These are phyloP conservation scores for Ailuropoda melanoleuca DNA, from an alignment of 2,113 vertebrate species.

Conservation along the genomic window DNA sequence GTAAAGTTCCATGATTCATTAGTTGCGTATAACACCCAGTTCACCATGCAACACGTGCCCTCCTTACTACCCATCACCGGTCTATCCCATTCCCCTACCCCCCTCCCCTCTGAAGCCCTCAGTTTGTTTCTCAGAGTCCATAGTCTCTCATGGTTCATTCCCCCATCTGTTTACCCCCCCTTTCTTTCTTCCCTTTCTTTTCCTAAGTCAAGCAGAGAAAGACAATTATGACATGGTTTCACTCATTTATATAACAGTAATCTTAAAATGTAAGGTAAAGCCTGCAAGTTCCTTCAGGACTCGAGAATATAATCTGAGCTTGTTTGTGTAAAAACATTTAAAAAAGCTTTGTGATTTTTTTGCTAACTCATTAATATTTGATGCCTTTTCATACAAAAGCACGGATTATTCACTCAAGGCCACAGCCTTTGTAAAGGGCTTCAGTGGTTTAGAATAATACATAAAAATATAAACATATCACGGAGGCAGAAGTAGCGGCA, in stretches of 20 bases:
- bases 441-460: constrained; percentile 17
- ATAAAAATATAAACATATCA: constrained; percentile 44
- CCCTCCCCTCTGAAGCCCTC: too few species aligned
- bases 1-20: too few species aligned
- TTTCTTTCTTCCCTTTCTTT: too few species aligned
- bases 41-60: too few species aligned
- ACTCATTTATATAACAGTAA: not conserved
- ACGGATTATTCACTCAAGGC: not conserved
- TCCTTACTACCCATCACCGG: too few species aligned
- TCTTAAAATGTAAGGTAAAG: not conserved
- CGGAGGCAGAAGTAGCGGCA: not conserved
- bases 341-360: not conserved
- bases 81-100: too few species aligned
- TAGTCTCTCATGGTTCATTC: too few species aligned
- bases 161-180: too few species aligned
- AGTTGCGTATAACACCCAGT: too few species aligned
- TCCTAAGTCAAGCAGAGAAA: too few species aligned
- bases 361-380: constrained; percentile 4
- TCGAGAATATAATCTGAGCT: not conserved
- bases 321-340: not conserved
- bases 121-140: too few species aligned
- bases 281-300: not conserved
- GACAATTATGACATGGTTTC: too few species aligned
- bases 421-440: not conserved
- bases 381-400: not conserved